Percentiles rank a stretch among this genome's conserved stretches.
These are phyloP conservation scores for Chrysomela aeneicollis DNA, from an alignment of 2,888 invertebrate species.

Conservation along the genomic window DNA sequence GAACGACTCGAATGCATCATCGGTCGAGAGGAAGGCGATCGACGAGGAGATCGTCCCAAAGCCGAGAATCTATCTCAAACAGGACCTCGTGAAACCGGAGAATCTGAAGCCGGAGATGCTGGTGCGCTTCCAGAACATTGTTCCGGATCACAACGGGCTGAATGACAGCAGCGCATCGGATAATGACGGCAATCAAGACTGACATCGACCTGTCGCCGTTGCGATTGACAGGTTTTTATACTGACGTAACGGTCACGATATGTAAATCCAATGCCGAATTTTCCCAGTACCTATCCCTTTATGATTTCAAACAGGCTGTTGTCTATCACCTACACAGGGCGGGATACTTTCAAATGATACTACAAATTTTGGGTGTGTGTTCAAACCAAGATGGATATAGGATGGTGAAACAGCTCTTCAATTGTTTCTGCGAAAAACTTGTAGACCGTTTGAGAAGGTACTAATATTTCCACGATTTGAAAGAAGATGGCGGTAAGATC, in stretches of 20 bases:
- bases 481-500: too few species aligned
- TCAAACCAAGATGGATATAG: too few species aligned
- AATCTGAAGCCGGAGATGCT: slow-evolving; percentile 61
- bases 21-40: slow-evolving; percentile 40
- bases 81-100: slow-evolving; percentile 60
- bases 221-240: slow-evolving; percentile 59
- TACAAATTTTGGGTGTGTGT: too few species aligned
- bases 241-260: slow-evolving; percentile 43
- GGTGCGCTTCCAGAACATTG: slow-evolving; percentile 58
- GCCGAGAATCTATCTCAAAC: slow-evolving; percentile 60
- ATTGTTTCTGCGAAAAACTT: too few species aligned
- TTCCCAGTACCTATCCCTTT: background rate
- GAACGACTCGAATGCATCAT: slow-evolving; percentile 59
- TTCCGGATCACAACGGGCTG: slow-evolving; percentile 56
- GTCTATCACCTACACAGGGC: too few species aligned
- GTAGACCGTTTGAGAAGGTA: too few species aligned
- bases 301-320: background rate
- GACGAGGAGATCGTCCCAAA: slow-evolving; percentile 40
- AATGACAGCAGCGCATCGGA: slow-evolving; percentile 58
- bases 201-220: slow-evolving; percentile 54
- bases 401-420: too few species aligned
- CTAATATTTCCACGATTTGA: too few species aligned
- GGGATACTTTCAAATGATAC: too few species aligned
- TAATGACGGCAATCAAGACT: slow-evolving; percentile 61
- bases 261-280: background rate